Base-by-base conservation (phyloP, 1,140 invertebrate species). In the Drosophila prosaltans region DNA sequence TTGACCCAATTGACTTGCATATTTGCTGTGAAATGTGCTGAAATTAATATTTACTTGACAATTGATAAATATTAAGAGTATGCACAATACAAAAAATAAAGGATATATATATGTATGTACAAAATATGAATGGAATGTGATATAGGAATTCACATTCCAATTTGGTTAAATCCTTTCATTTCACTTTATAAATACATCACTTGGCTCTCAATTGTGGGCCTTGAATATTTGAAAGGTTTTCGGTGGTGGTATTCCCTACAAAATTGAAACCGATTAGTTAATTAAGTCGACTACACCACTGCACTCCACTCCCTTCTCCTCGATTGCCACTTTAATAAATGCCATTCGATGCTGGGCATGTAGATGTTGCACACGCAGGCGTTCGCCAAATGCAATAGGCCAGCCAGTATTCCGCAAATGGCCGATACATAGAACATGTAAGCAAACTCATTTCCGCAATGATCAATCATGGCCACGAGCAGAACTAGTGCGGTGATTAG, bases 381-480 rank as follows among this genome's bases (percentile, higher is more conserved):
- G 40, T 89, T 89, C 11, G 48, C 0, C 26, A 89, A 26, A 60
- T 88, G 84, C 24, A 84, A 45, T 6, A 89, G 10, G 5, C 84
- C 85, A 1, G 85, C 74, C 5, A 73, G 0, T 0, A 84, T 16
- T 32, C 80, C 84, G 7, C 62, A 41, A 21, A n/a, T 2, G 9
- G 30, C 41, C 1, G 80, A 28, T 1, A 59, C 0, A 61, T 48
- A 78, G 54, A 88, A 88, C 26, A 62, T 65, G 24, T 43, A 41
- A 7, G 45, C 43, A 55, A 41, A 78, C 10, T 75, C 67, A 45
- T 80, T 88, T 4, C 58, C 41, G 21, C 84, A 88, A 24, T 88
- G 84, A 58, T 51, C 7, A 2, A 40, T 6, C 78, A 80, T 61
- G 3, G 70, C 36, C 30, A 81, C 8, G 2, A 89, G 66, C 16